Base-by-base conservation (phyloP, 2,888 invertebrate genomes). In the Apodemia mormo region DNA sequence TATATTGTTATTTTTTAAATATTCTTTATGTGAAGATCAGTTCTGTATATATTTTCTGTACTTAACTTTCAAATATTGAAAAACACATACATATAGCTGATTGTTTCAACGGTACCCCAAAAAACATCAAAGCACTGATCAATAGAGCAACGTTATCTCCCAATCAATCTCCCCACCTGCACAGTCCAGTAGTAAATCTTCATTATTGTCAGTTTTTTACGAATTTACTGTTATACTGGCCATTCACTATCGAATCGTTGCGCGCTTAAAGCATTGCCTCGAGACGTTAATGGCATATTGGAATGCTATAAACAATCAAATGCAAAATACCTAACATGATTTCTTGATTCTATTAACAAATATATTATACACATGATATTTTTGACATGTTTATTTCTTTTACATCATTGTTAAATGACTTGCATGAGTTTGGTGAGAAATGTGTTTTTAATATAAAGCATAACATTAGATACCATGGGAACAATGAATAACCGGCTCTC, bases 81-180 rank as follows among this genome's bases (percentile, higher is more conserved):
- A 52, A 52, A 52, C 52, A 52, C 5, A 52, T 52, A 52, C 7
- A 22, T 22, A 22, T 22, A 61, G 33, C 37, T 37, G 33, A 33
- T 61, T 61, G 61, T 61, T 61, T 61, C 61, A 65, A 64, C 74
- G 76, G 74, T 66, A 69, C 76, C 76, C 73, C 71, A 73, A 75
- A 75, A 77, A 78, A 80, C 83, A 82, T 82, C 82, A 81, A 82
- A 81, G 80, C 81, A 78, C 79, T 76, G 77, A 81, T 81, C 81
- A 80, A 81, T 81, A 82, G 80, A 82, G 79, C 81, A 75, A 80
- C 79, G 80, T 83, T 85, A 88, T 86, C 87, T 77, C 70, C 78
- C 76, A 79, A 81, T 80, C 84, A 84, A 87, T 87, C 86, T 81
- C 82, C 82, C 84, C 88, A 88, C 88, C 88, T 88, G 87, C 81